phyloP scores from a whole-genome alignment of 2,888 invertebrate genomes.

The Pammene fasciana region DNA sequence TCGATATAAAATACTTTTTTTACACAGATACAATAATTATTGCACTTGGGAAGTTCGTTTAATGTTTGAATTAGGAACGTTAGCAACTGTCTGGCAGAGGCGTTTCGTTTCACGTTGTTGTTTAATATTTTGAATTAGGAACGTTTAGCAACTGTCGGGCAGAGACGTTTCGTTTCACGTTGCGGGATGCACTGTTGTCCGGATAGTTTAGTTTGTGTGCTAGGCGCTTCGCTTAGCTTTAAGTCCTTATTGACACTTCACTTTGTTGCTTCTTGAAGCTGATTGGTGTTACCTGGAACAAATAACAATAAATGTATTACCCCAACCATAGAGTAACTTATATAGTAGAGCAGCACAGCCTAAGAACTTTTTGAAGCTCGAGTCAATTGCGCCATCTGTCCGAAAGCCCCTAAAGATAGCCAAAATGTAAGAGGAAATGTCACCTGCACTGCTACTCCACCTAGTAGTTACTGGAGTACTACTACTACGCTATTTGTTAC shows the following conservation, averaged over 20 bases:
- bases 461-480: too few relatives aligned
- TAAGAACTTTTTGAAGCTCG: too few relatives aligned
- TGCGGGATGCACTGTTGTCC: conserved; percentile 55
- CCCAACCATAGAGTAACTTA: too few relatives aligned
- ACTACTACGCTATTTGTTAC: too few relatives aligned
- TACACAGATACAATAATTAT: conserved; percentile 35
- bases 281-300: conserved; percentile 59
- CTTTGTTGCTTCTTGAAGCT: conserved; percentile 68
- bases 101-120: conserved; percentile 12
- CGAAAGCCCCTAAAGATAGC: too few relatives aligned
- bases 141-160: conserved; percentile 40
- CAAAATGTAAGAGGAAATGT: too few relatives aligned
- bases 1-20: conserved; percentile 35
- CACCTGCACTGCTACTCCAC: too few relatives aligned
- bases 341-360: too few relatives aligned
- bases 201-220: conserved; percentile 50
- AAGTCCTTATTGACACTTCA: conserved; percentile 80
- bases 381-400: too few relatives aligned
- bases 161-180: conserved; percentile 16
- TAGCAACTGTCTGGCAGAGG: conserved; percentile 37
- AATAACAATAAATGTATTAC: conserved; percentile 21
- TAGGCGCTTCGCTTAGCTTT: conserved; percentile 73
- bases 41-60: conserved; percentile 35
- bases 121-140: conserved; percentile 38
- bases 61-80: conserved; percentile 37